These are phyloP conservation scores for Sericinus montela DNA, from an alignment of 2,888 invertebrate species.

Conservation along the genomic window DNA sequence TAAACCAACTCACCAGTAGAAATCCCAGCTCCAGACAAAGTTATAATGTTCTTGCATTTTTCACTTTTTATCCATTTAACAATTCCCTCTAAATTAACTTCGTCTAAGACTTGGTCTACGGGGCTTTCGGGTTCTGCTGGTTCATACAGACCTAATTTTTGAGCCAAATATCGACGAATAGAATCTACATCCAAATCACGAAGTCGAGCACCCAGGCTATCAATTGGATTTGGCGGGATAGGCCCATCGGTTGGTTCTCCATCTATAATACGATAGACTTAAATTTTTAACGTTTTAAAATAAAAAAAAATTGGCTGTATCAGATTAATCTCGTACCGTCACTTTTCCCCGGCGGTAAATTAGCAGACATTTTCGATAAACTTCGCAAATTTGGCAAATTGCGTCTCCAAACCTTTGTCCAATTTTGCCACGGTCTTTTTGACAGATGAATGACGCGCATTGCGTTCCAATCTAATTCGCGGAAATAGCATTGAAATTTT, in stretches of 20 bases:
- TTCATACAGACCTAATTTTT: conserved; percentile 81
- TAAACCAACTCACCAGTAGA: conserved; percentile 96
- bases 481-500: conserved; percentile 32
- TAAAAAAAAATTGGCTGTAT: not conserved
- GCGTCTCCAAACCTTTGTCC: conserved; percentile 62
- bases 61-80: conserved; percentile 87
- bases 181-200: conserved; percentile 80
- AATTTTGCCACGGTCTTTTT: conserved; percentile 55
- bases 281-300: not conserved
- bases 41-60: conserved; percentile 91
- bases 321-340: conserved; percentile 45
- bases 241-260: conserved; percentile 40
- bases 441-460: conserved; percentile 54
- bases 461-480: conserved; percentile 35
- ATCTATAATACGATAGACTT: conserved; percentile 39
- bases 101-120: conserved; percentile 79
- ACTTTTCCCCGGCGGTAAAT: conserved; percentile 68
- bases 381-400: conserved; percentile 49
- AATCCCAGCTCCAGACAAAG: conserved; percentile 97
- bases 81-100: conserved; percentile 86
- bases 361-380: conserved; percentile 66
- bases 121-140: conserved; percentile 50
- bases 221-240: conserved; percentile 63
- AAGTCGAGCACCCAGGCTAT: conserved; percentile 51
- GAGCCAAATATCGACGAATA: conserved; percentile 81